Evolutionary conservation across 2,113 vertebrate genomes (phyloP), one percentile per base, ranked within the genome.

Genomic region (Mormyrus lacerda): DNA sequence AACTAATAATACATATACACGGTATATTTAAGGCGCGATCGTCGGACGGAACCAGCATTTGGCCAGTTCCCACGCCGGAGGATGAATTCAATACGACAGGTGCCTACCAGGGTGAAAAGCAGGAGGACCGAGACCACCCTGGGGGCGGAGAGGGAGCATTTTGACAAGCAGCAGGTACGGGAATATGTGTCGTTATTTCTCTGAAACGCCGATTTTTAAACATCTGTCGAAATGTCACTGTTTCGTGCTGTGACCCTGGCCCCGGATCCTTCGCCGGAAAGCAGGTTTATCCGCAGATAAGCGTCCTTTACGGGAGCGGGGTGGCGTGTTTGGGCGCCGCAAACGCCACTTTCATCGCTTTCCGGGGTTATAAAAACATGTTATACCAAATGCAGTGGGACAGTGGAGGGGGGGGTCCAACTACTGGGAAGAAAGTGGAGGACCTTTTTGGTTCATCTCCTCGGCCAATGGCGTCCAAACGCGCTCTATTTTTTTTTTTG

Each of bases 81-180:
- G 94, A 98, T 99, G 97, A 98, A 97, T 95, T 96, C 94, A 92
- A 96, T 98, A 90, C 96, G 96, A 94, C 97, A 95, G 93, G 97
- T 97, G 88, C 97, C 97, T 39, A 94, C 97, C 48, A 94, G 96
- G 93, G 96, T 97, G 93, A 97, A 97, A 91, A 96, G 89, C 95
- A 95, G 94, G 91, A 95, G 97, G 91, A 94, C 94, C 0, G 97
- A 97, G 87, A 96, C 96, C 91, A 96, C 93, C 91, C 94, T 98
- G 90, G 97, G 97, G 90, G 97, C 96, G 39, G 98, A 98, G 95
- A 95, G 96, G 93, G 98, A 98, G 90, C 97, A 98, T 93, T 98
- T 98, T 94, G 97, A 98, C 93, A 98, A 96, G 92, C 97, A 95
- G 93, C 97, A 98, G 97, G 97, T 97, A 95, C 96, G 95, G 95